phyloP scores from a whole-genome alignment of 2,113 vertebrate genomes.

The Cyanoramphus novaezelandiae region DNA sequence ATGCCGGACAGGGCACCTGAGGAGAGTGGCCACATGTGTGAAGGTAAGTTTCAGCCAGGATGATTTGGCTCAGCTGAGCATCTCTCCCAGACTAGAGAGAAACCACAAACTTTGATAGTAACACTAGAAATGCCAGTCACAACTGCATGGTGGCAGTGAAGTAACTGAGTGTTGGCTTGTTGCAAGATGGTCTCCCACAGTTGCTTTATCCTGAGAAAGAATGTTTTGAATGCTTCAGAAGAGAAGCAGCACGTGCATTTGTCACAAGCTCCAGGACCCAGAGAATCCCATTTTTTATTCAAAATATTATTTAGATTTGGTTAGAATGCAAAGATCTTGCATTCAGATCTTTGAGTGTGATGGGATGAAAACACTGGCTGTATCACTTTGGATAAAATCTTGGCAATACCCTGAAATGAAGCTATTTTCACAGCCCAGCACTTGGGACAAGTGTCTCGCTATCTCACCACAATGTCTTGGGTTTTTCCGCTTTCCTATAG shows the following conservation, averaged over 20 bases:
- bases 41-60: constrained; percentile 68
- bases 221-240: background rate
- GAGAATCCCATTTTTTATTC: background rate
- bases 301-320: background rate
- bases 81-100: background rate
- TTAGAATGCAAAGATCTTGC: background rate
- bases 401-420: background rate
- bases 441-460: background rate
- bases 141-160: background rate
- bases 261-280: background rate
- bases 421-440: background rate
- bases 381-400: background rate
- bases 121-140: background rate
- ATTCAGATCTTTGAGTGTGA: background rate
- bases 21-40: constrained; percentile 76
- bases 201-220: background rate
- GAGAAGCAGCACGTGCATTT: background rate
- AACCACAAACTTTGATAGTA: background rate
- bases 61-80: background rate
- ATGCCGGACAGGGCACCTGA: constrained; percentile 79
- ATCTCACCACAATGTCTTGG: background rate
- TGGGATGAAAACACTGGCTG: background rate
- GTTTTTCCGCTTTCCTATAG: constrained; percentile 49
- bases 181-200: background rate
- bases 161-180: background rate